Evolutionary conservation across 2,888 invertebrate species (phyloP), one percentile per base, ranked within the genome.

Genomic region (Lamproptera curius): DNA sequence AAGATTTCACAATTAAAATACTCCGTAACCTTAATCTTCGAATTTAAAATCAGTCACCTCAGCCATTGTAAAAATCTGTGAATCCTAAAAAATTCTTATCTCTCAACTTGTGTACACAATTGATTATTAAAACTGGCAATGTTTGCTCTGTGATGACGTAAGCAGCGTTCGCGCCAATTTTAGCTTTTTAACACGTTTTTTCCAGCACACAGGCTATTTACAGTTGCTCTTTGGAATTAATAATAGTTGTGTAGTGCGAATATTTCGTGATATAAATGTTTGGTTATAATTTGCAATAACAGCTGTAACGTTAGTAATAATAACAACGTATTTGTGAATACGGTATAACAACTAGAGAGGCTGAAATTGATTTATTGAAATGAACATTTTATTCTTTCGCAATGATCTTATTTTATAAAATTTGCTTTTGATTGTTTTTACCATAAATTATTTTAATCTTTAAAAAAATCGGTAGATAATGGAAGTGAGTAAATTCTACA

Each of bases 81-180:
- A 26, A 26, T 40, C 35, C 40, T 35, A 10, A 45, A 46, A 40
- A 28, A 20, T 41, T 17, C 40, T 40, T 46, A 46, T 41, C 41
- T 28, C 9, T 9, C 13, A 10, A 3, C 14, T 17, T 2, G 31
- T 31, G 31, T 36, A 41, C 36, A 28, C 36, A 14, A 36, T 36
- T 16, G 9, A 41, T 46, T 46, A 46, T 15, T 36, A 16, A 1
- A 13, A 26, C 2, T 16, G 16, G 37, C 36, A 15, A 14, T 46
- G 36, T 46, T 46, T 46, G 36, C 14, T 14, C 20, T 40, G 15
- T 2, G 16, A 16, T 40, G 46, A 35, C 46, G 45, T 46, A 26
- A 1, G 20, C 26, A 6, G 10, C 31, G n/a, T n/a, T 11, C 1
- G 35, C 15, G 36, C 41, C 41, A 41, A 41, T 31, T 46, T 20